Conservation (phyloP, 2,113 vertebrate genomes). For the Meleagris gallopavo region DNA sequence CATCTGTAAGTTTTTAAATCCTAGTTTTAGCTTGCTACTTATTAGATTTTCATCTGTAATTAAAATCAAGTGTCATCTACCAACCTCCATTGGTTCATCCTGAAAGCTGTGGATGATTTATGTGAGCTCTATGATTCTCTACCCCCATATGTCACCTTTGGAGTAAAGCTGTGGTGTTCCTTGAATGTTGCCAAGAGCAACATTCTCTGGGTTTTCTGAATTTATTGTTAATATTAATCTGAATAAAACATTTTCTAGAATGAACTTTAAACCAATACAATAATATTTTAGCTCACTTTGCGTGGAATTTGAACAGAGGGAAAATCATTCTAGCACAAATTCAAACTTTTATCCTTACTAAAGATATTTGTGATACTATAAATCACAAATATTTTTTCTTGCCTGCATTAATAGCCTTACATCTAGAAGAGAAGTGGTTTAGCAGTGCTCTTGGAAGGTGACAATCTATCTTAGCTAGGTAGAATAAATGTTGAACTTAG, state of each 20-base stretch:
- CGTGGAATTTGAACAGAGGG: background rate
- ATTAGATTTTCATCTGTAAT: background rate
- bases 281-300: background rate
- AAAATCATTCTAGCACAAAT: background rate
- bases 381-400: background rate
- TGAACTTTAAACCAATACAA: background rate
- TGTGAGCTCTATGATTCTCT: background rate
- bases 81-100: background rate
- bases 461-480: background rate
- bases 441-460: background rate
- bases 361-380: background rate
- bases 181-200: background rate
- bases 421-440: background rate
- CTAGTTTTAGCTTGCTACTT: background rate
- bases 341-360: background rate
- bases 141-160: background rate
- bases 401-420: background rate
- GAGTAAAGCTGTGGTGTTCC: background rate
- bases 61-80: background rate
- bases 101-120: background rate
- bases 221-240: background rate
- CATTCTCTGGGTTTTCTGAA: background rate
- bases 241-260: background rate
- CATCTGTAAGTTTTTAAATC: slow-evolving; percentile 81
- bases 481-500: background rate